A percentile compares a stretch with the other conserved stretches of the same genome.
phyloP scores from a whole-genome alignment of 2,113 vertebrate genomes.

The Osmerus mordax region DNA sequence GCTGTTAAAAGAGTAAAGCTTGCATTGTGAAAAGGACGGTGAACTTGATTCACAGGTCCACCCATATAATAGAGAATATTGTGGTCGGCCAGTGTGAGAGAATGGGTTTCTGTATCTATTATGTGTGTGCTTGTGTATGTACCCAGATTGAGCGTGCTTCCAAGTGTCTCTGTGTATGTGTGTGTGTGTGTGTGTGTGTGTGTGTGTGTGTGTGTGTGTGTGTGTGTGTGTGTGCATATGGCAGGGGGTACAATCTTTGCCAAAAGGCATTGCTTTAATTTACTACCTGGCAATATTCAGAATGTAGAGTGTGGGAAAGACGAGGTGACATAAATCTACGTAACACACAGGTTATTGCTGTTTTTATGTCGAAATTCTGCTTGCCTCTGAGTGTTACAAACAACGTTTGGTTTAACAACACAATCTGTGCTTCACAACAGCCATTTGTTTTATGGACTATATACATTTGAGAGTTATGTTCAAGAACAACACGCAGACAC shows the following conservation, averaged over 20 bases:
- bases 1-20: slow-evolving; percentile 29
- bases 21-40: slow-evolving; percentile 24
- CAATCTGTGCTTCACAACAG: slow-evolving; percentile 72
- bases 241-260: slow-evolving; percentile 42
- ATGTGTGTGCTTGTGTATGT: not conserved
- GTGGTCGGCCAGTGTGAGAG: slow-evolving; percentile 6
- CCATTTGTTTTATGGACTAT: slow-evolving; percentile 73
- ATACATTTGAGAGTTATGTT: slow-evolving; percentile 52
- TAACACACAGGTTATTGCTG: slow-evolving; percentile 68
- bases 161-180: slow-evolving; percentile 8
- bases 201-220: slow-evolving; percentile 26
- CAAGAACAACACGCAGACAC: slow-evolving; percentile 44
- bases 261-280: slow-evolving; percentile 70
- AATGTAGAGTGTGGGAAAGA: slow-evolving; percentile 54
- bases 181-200: slow-evolving; percentile 38
- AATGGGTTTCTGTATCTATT: not conserved
- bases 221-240: slow-evolving; percentile 24
- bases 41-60: slow-evolving; percentile 25
- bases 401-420: slow-evolving; percentile 71
- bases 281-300: slow-evolving; percentile 66
- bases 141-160: not conserved
- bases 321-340: slow-evolving; percentile 67
- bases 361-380: slow-evolving; percentile 71
- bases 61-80: not conserved
- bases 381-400: slow-evolving; percentile 65